Evolutionary conservation across 2,888 invertebrate species (phyloP).

Genomic region (Melieria picta): DNA sequence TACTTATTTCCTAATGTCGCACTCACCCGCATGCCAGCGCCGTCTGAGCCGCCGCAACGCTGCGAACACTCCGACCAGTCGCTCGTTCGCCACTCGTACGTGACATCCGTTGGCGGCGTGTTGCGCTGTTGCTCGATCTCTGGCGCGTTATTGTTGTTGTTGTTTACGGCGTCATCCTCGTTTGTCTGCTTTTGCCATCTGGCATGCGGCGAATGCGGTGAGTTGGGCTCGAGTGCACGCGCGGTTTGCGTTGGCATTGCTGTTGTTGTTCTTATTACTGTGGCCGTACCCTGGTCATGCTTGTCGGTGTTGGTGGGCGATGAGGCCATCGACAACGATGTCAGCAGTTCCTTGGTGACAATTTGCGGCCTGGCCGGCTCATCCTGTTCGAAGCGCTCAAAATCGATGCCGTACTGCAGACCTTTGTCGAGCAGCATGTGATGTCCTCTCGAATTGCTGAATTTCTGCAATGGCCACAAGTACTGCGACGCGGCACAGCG

Average conservation of each 20-base stretch:
- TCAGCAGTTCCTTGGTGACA: conserved; percentile 46
- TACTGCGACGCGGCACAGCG: conserved; percentile 67
- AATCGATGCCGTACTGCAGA: conserved; percentile 65
- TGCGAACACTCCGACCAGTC: conserved; percentile 90
- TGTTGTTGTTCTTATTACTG: conserved; percentile 12
- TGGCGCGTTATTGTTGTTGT: conserved; percentile 29
- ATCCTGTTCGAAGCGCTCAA: conserved; percentile 62
- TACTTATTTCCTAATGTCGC: neutral
- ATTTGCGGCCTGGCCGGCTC: conserved; percentile 52
- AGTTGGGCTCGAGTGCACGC: conserved; percentile 17
- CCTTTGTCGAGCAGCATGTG: conserved; percentile 70
- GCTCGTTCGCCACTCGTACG: conserved; percentile 83
- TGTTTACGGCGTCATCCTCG: conserved; percentile 39
- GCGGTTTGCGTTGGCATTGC: conserved; percentile 22
- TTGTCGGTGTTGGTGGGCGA: neutral
- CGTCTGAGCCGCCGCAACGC: conserved; percentile 78
- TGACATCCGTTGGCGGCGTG: conserved; percentile 52
- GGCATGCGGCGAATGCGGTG: conserved; percentile 55
- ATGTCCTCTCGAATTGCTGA: conserved; percentile 77
- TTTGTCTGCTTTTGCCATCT: conserved; percentile 52
- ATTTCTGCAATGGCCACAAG: conserved; percentile 85
- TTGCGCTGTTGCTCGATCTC: too few species aligned
- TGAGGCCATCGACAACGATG: conserved; percentile 20
- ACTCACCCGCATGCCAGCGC: conserved; percentile 66
- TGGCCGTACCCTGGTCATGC: conserved; percentile 31